phyloP scores from a whole-genome alignment of 2,113 vertebrate genomes.

The Laticauda laticaudata region DNA sequence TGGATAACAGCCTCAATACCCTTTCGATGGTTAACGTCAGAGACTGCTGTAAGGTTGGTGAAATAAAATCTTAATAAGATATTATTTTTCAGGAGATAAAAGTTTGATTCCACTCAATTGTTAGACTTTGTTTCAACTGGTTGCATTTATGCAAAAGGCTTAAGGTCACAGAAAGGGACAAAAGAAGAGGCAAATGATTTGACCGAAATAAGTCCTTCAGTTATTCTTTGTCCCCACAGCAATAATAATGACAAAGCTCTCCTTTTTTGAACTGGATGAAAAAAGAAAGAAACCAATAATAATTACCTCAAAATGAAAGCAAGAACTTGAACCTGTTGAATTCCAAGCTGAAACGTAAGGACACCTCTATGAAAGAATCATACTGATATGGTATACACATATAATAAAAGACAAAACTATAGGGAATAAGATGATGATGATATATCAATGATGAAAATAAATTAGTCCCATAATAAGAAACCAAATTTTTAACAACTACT shows the following conservation, averaged over 20 bases:
- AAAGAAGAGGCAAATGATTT: background rate
- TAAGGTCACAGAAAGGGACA: background rate
- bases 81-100: background rate
- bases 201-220: background rate
- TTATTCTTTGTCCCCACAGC: background rate
- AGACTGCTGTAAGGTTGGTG: background rate
- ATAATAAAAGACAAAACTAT: background rate
- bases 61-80: background rate
- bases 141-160: background rate
- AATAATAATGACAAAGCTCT: background rate
- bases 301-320: background rate
- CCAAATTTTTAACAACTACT: background rate
- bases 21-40: background rate
- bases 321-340: background rate
- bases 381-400: background rate
- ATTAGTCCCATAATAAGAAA: background rate
- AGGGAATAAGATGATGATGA: background rate
- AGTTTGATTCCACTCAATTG: background rate
- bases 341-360: background rate
- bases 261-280: background rate
- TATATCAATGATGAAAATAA: background rate
- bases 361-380: background rate
- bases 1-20: background rate
- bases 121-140: background rate
- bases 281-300: background rate